Conservation (phyloP, 2,888 invertebrate genomes). For the Ectemnius continuus region DNA sequence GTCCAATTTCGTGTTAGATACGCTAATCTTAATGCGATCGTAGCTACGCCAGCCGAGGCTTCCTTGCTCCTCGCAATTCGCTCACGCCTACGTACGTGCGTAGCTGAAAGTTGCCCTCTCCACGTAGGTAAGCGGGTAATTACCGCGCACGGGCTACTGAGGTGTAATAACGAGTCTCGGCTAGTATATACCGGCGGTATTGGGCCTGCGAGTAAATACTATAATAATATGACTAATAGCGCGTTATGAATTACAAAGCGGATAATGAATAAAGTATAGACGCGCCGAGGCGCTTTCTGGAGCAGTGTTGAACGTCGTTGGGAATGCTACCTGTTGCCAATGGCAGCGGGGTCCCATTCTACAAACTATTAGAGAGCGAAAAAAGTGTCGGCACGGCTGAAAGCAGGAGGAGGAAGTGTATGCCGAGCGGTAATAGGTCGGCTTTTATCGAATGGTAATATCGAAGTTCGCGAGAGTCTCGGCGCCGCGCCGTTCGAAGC, state of each 20-base stretch:
- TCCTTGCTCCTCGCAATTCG: conserved; percentile 8
- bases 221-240: conserved; percentile 59
- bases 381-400: neutral
- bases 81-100: conserved; percentile 27
- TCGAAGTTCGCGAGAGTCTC: conserved; percentile 56
- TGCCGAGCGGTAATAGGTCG: conserved; percentile 33
- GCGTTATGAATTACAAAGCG: conserved; percentile 62
- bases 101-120: conserved; percentile 51
- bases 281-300: neutral
- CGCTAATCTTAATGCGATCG: conserved; percentile 19
- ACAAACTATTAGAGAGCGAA: conserved; percentile 22
- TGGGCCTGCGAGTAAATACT: conserved; percentile 54
- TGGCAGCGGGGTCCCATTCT: conserved; percentile 34
- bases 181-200: conserved; percentile 34
- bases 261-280: conserved; percentile 58
- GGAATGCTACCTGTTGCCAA: conserved; percentile 52
- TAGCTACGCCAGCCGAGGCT: neutral
- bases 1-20: conserved; percentile 5
- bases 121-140: conserved; percentile 48
- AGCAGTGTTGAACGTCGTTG: conserved; percentile 21
- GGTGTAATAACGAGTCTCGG: conserved; percentile 55
- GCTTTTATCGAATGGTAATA: conserved; percentile 69
- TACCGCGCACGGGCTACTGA: conserved; percentile 44
- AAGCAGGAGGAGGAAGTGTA: neutral
- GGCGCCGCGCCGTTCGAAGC: conserved; percentile 57